Base-by-base conservation (phyloP, 2,888 invertebrate species). In the Dolichomitus sp. region DNA sequence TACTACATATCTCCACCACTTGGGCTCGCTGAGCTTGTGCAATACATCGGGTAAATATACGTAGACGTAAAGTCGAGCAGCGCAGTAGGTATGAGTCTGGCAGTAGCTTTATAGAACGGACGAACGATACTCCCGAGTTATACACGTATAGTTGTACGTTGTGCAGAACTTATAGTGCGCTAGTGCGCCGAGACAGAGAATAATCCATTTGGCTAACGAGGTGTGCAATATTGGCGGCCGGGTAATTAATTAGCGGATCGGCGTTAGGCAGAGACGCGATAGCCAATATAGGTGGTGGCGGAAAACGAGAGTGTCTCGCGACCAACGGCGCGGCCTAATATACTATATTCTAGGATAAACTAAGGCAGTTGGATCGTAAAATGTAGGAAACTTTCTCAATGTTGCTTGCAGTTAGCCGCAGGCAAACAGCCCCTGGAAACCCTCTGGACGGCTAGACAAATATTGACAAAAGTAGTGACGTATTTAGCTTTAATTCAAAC, bases 151-250 rank as follows among this genome's bases (percentile, higher is more conserved):
- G 75, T 45, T 23, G 52, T 50, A 54, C 17, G 68, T 79, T 73
- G 76, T 76, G 63, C 50, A 75, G 17, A 37, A 66, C 52, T 76
- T 40, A 37, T 19, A 79, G 70, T 23, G 52, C 52, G 17, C 69
- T 42, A n/a, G 54, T 40, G n/a, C 68, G 52, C 45, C 66, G 30
- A 27, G 14, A 33, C 37, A 61, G 61, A 72, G 42, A 75, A 76
- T 83, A 83, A 76, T 83, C 68, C 83, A 69, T 73, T 66, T 63
- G 77, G 83, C 85, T 90, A 89, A 91, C 89, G 88, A 90, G 87
- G 87, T 85, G 87, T 87, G 89, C 89, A 88, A 90, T 88, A 89
- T 88, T 85, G 84, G 84, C 87, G 86, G 82, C 77, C 79, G 81
- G 81, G 81, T 86, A 87, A 90, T 90, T 88, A 89, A 90, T 89